Percentiles rank a stretch among this genome's conserved stretches.
These are phyloP conservation scores for Macquaria australasica DNA, from an alignment of 2,113 vertebrate genomes.

Conservation along the genomic window DNA sequence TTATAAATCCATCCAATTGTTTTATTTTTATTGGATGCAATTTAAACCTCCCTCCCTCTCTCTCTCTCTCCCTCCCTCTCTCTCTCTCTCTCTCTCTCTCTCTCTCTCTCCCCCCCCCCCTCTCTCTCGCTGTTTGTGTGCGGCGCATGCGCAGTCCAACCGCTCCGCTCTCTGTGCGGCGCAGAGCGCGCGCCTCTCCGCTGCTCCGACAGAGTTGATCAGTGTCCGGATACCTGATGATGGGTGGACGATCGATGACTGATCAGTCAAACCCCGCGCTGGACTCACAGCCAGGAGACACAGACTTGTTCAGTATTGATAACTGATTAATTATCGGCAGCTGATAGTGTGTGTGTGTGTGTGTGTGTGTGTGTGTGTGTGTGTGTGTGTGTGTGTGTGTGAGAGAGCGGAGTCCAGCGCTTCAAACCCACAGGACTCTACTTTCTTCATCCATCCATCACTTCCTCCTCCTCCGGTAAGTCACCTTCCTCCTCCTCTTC, in stretches of 20 bases:
- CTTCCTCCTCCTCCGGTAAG: constrained; percentile 62
- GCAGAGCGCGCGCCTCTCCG: constrained; percentile 55
- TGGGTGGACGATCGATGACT: neutral
- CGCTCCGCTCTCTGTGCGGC: constrained; percentile 25
- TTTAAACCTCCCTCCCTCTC: constrained; percentile 11
- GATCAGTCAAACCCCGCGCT: constrained; percentile 3
- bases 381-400: neutral
- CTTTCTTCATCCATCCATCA: constrained; percentile 64
- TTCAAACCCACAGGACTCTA: constrained; percentile 52
- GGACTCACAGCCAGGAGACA: neutral
- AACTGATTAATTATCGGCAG: constrained; percentile 12
- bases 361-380: neutral
- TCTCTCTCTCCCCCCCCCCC: too few species aligned
- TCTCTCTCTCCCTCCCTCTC: neutral
- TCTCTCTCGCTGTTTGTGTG: neutral
- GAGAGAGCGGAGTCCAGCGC: constrained; percentile 52
- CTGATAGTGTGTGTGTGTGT: constrained; percentile 1
- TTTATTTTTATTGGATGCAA: constrained; percentile 15
- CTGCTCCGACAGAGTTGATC: constrained; percentile 56
- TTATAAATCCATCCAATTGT: constrained; percentile 6
- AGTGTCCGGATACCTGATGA: constrained; percentile 47
- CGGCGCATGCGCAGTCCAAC: constrained; percentile 57
- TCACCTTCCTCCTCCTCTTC: constrained; percentile 46
- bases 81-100: neutral
- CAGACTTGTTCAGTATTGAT: neutral